Evolutionary conservation across 2,797 vertebrate genomes (phyloP), one percentile per base, ranked within the genome.

Genomic region (Eulemur coronatus): DNA sequence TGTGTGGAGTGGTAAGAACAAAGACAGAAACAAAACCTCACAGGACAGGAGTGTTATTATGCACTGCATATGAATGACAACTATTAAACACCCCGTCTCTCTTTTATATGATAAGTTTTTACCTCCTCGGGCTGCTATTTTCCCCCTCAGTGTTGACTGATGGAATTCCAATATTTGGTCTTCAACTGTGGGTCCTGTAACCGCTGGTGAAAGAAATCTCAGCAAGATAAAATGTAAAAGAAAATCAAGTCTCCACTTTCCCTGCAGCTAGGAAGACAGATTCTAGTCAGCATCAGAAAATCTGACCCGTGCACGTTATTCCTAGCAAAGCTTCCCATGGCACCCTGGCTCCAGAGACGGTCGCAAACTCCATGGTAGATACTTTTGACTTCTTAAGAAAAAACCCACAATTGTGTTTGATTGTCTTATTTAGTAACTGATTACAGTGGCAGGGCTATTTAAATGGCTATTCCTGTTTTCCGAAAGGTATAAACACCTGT

Each of bases 121-220:
- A 73, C 92, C 24, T 61, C 92, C 46, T 38, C 8, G 4, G 46
- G 41, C 43, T 41, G 38, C 38, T 33, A 7, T 11, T 48, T 15
- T 17, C 0, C 0, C 5, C 35, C 12, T 86, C 33, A 4, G 1
- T 3, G 24, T 33, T 22, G 52, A 87, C 96, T 72, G 80, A 87
- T 28, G 73, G 94, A 84, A 96, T 93, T 69, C 55, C 55, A 11
- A 35, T 93, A 89, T 12, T 30, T 73, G 80, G n/a, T 52, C 88
- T 73, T 59, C 43, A 72, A 35, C 65, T 12, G 13, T 43, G 33
- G 43, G 35, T 50, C 41, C 48, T 89, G 57, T 38, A 78, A 90
- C n/a, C 17, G 67, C 63, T 35, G 55, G 75, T 43, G 61, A 89
- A 79, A 91, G 93, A 76, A 81, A 76, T 93, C 85, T 86, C 96